Evolutionary conservation across 2,797 vertebrate genomes (phyloP), one percentile per base, ranked within the genome.

Genomic region (Linurgus olivaceus): DNA sequence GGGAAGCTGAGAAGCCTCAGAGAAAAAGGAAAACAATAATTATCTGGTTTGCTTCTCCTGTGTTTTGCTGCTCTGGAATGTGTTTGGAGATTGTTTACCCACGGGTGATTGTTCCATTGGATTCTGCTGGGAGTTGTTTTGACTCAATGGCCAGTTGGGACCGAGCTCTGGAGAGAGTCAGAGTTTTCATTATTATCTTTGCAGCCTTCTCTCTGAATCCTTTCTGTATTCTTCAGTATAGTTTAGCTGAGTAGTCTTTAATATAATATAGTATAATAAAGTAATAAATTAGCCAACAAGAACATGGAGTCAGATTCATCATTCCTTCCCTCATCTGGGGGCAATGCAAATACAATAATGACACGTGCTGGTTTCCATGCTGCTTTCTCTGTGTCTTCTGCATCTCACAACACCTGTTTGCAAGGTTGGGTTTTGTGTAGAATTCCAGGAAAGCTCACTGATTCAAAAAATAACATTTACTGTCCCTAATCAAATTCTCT

Each of bases 131-230:
- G 31, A n/a, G 2, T n/a, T 54, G 0, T 54, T 54, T 54, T 54
- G 4, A n/a, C 9, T n/a, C 31, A 1, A 0, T n/a, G 52, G 2
- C 52, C 4, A n/a, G 9, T 9, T 1, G 2, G 31, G 19, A 13
- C 19, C 52, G n/a, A 14, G 31, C 13, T 54, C 52, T 15, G 19
- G 20, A 54, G 4, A n/a, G 52, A 3, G 3, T 23, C 31, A 54
- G 2, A n/a, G 7, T n/a, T n/a, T 54, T n/a, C 13, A n/a, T n/a
- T 54, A n/a, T 10, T 23, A 23, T 54, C 20, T n/a, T 54, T 54
- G 10, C 14, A 44, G 9, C 52, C 9, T n/a, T n/a, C 52, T 21
- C 31, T 54, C 7, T 21, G 52, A 5, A n/a, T 54, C 52, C 19
- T 54, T 54, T 54, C 9, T 54, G 4, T 54, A 21, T n/a, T 14